Evolutionary conservation across 30 jellyfish, hydroid and myxozoan genomes (phyloP), one percentile per base, ranked within the genome.

Genomic region (Aurelia coerulea): DNA sequence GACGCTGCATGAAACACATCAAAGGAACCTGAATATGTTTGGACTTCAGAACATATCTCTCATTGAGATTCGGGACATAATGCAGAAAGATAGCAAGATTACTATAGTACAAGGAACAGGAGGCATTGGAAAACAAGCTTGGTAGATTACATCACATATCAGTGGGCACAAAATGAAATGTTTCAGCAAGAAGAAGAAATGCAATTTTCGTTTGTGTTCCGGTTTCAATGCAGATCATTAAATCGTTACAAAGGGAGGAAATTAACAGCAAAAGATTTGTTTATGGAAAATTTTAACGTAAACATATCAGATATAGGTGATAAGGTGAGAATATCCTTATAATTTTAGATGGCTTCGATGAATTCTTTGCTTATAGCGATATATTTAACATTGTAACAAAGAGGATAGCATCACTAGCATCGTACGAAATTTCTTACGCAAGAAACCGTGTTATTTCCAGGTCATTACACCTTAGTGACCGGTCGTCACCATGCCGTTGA

Each of bases 401-500:
- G 70, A 60, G 4, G 70, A 60, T 2, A 46, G 56, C 56, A 60
- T 60, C 70, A 60, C 70, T 23, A 60, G 35, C 0, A 60, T 60
- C 4, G 35, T 60, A 0, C 39, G 70, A 60, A 5, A n/a, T 60
- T 11, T 60, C 13, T 60, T 60, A 5, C 31, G 13, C 12, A 23
- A 13, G 35, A 0, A 17, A 60, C 70, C 0, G 35, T 23, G 3
- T 5, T 60, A 60, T 60, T 60, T 23, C 70, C 70, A 17, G 70
- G 70, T 17, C 70, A 60, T 37, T 60, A 60, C 35, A 60, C 37
- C 2, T 23, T 60, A 17, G 70, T 60, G 12, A 60, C 70, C 13
- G 70, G 70, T 60, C 70, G 70, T 6, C 70, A n/a, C 37, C 70
- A 60, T 60, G 70, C 70, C 34, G 70, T 60, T 13, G 70, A 60